These are phyloP conservation scores for Aegithalos caudatus DNA, from an alignment of 2,113 vertebrate genomes.

Conservation along the genomic window DNA sequence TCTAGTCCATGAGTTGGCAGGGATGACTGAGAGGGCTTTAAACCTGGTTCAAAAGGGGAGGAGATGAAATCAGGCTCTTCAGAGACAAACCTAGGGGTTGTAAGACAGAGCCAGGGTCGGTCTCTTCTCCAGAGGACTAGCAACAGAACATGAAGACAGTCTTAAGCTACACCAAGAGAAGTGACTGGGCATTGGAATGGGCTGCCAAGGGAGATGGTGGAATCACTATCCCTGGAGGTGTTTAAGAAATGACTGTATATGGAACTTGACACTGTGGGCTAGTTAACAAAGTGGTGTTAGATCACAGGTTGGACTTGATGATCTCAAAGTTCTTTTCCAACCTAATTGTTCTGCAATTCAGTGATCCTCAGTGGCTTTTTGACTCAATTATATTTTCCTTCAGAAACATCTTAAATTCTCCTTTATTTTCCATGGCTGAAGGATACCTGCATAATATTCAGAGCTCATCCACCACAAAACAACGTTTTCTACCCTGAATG, in stretches of 20 bases:
- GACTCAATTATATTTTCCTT: background rate
- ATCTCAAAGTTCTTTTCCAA: background rate
- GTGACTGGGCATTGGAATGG: background rate
- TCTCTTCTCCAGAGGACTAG: background rate
- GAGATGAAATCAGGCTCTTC: background rate
- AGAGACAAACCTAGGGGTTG: background rate
- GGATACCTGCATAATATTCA: background rate
- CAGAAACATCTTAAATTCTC: background rate
- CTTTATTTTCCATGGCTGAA: background rate
- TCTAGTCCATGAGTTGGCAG: background rate
- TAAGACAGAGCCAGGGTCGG: rapidly evolving
- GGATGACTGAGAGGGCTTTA: background rate
- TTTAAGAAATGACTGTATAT: background rate
- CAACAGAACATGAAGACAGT: background rate
- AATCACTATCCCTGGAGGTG: background rate
- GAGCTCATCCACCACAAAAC: background rate
- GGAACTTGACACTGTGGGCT: background rate
- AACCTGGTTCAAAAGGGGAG: background rate
- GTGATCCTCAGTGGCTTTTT: background rate
- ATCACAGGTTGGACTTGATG: background rate
- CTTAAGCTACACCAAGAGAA: background rate
- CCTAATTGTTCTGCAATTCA: background rate
- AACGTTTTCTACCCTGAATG: background rate
- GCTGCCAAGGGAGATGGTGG: background rate
- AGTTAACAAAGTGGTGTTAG: background rate